Base-by-base conservation (phyloP, 2,797 vertebrate genomes). In the Pagetopsis macropterus region DNA sequence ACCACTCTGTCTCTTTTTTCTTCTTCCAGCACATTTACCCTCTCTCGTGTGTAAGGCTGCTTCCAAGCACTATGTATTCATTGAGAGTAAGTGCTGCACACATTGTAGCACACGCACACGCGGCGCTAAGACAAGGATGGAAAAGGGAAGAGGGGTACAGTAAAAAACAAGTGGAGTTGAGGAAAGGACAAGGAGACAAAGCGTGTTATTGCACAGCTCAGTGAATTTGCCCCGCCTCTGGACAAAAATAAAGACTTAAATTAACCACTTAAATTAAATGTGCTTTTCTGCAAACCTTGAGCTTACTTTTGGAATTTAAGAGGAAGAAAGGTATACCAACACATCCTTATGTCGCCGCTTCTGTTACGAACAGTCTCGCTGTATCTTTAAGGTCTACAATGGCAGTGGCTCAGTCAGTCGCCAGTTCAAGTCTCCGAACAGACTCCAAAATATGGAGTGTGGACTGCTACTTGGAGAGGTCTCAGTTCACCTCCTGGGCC, bases 51-150 rank as follows among this genome's bases (percentile, higher is more conserved):
- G 86, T 87, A 75, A 83, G 59, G 52, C 58, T 72, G 60, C 75
- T 81, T 84, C 65, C 84, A 76, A 78, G 51, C 75, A 56, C 58
- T 84, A 69, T 78, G 51, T 82, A 78, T 89, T 77, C 78, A 91
- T 88, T 85, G 84, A 69, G 65, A 57, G 43, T 19, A 65, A 66
- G 61, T 3, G 40, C 40, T 5, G 43, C 63, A 75, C 77, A 27
- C n/a, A 11, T 64, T 57, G 52, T 65, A 62, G 74, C 37, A 52
- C 55, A 43, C n/a, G 67, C 43, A 48, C 55, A 51, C 17, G 33
- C 50, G 4, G 2, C 21, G 17, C 48, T 51, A 44, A 43, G 50
- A 62, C 37, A 72, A 73, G 37, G 12, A 52, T 46, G 33, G 13
- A 49, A 57, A 64, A 68, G 14, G 9, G 62, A 69, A 65, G 21